Base-by-base conservation (phyloP, 2,113 vertebrate genomes). In the Caranx ignobilis region DNA sequence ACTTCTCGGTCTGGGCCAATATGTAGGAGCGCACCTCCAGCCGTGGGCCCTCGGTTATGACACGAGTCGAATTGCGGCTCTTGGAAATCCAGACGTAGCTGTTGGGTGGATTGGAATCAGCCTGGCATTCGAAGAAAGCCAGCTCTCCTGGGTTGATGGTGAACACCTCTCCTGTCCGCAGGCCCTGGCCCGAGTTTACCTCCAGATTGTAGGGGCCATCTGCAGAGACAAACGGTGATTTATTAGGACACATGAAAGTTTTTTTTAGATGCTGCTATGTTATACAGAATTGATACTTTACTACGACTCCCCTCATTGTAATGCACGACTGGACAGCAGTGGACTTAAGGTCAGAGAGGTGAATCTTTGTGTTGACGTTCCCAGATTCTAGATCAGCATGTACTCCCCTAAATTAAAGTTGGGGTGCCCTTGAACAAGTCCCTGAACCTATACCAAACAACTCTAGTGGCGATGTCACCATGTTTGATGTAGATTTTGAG, bases 81-180 rank as follows among this genome's bases (percentile, higher is more conserved):
- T 93, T 96, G 26, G 88, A 96, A 84, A 97, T 96, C 98, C 98
- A 99, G 2, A 93, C 95, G 4, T 96, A 99, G 83, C 91, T 96
- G 91, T 98, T 98, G 45, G 98, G 97, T 39, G 98, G 98, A 75
- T 99, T 97, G 63, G 98, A 99, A 61, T 99, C 98, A 0, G 98
- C 98, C 21, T 94, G 96, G 91, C 98, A 99, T 74, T 98, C 93
- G 5, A 99, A 98, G 70, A 95, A 94, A 62, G 96, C 89, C 59
- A 96, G 94, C 88, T 98, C 96, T 45, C 97, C 97, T 2, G 95
- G 75, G 64, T 97, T 96, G 77, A 99, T 94, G 31, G 97, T 97
- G 84, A 99, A 99, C 71, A 99, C 96, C 7, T 95, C 94, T 3
- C 96, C 96, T 18, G 95, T 95, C 64, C 95, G 95, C 70, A 96